Evolutionary conservation across 1,140 invertebrate species (phyloP).

Genomic region (Heterodera carotae): DNA sequence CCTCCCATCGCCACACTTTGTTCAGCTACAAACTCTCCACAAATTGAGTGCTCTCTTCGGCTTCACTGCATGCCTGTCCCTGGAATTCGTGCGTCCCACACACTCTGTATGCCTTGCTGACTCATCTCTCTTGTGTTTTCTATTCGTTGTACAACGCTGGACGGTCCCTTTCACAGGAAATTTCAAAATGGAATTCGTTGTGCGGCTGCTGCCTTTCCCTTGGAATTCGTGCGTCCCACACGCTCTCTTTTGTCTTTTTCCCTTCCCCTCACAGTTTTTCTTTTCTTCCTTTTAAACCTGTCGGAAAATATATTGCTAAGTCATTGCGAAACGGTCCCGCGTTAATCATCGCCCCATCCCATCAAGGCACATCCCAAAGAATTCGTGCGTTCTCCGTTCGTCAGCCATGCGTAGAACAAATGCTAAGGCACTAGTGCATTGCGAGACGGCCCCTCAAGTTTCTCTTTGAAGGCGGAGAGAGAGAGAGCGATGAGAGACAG

Average conservation of each 20-base stretch:
- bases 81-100: too few species aligned
- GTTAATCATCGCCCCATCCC: neutral
- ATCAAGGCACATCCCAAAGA: neutral
- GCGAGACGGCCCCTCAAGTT: neutral
- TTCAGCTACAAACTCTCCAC: neutral
- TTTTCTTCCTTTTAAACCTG: neutral
- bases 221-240: neutral
- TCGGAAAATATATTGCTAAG: neutral
- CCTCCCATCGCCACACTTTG: too few species aligned
- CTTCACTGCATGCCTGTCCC: neutral
- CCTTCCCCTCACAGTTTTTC: neutral
- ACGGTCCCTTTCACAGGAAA: neutral
- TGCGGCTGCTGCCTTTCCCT: too few species aligned
- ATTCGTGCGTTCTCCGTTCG: neutral
- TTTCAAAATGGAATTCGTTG: neutral
- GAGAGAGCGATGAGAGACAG: neutral
- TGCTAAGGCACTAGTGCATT: neutral
- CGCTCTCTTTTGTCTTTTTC: neutral
- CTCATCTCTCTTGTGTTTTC: too few species aligned
- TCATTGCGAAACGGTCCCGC: neutral
- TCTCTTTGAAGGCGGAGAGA: neutral
- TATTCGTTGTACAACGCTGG: too few species aligned
- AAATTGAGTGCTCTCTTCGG: neutral
- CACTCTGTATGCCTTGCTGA: too few species aligned
- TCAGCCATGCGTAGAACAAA: neutral